Evolutionary conservation across 2,888 invertebrate genomes (phyloP).

Genomic region (Chorisops tibialis): DNA sequence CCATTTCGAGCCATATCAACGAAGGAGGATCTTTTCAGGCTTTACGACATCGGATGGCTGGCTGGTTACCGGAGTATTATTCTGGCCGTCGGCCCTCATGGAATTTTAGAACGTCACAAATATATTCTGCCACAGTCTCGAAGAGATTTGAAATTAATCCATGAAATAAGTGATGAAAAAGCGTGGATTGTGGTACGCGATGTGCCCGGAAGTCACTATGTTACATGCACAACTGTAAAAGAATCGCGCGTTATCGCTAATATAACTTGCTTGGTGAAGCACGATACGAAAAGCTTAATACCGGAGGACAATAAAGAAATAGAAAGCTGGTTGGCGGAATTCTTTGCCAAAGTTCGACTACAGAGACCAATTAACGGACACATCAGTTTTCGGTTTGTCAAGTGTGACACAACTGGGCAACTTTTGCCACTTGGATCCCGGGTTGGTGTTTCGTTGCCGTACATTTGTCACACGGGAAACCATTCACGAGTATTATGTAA

Average conservation of each 20-base stretch:
- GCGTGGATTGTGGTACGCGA: constrained; percentile 79
- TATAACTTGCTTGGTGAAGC: constrained; percentile 72
- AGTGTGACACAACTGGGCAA: constrained; percentile 59
- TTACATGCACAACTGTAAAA: constrained; percentile 80
- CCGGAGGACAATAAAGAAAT: constrained; percentile 67
- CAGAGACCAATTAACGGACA: constrained; percentile 71
- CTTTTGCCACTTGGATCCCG: constrained; percentile 66
- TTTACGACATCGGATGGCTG: constrained; percentile 63
- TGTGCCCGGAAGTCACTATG: constrained; percentile 69
- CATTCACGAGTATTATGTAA: constrained; percentile 64
- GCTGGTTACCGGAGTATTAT: constrained; percentile 58
- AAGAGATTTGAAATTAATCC: constrained; percentile 63
- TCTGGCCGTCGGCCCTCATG: constrained; percentile 71
- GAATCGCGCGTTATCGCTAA: constrained; percentile 76
- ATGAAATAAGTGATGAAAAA: constrained; percentile 69
- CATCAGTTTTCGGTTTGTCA: constrained; percentile 72
- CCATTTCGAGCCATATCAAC: constrained; percentile 65
- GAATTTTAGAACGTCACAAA: constrained; percentile 68
- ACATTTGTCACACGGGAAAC: constrained; percentile 71
- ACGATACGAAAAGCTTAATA: constrained; percentile 63
- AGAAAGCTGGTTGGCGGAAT: constrained; percentile 68
- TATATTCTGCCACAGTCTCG: constrained; percentile 65
- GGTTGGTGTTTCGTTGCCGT: constrained; percentile 76
- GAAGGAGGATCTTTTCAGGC: constrained; percentile 63
- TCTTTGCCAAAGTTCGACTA: constrained; percentile 64